Base-by-base conservation (phyloP, 2,797 vertebrate species). In the Lithobates sylvaticus region DNA sequence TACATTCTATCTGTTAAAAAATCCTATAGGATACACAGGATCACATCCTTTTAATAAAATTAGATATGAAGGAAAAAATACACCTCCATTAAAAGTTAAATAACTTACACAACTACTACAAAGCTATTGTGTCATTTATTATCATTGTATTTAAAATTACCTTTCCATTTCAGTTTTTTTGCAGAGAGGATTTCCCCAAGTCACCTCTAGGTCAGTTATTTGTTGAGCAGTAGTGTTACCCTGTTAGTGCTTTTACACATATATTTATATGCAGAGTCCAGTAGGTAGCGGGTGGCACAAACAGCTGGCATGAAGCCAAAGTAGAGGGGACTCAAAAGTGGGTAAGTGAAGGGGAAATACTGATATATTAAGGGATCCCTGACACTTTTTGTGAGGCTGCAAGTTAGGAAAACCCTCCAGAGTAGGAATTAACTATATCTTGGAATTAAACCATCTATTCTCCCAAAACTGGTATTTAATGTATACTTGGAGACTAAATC, bases 21-120 rank as follows among this genome's bases (percentile, higher is more conserved):
- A 54, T 58, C 69, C 79, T 54, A 42, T 67, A 76, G 50, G 71
- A 80, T 81, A 86, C 72, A 86, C 61, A 50, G 74, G 47, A 86
- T 81, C 65, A 86, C 78, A 82, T 65, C 65, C 10, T 81, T 81
- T 54, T 34, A 68, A 70, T 58, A 36, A 70, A 50, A 44, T 65
- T 9, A 18, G 50, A 54, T 54, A 54, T 54, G 50, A 16, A 54
- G 50, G 50, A 26, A 65, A n/a, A 65, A n/a, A 10, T 65, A 7
- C 8, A 26, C 23, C n/a, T n/a, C 12, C 23, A 26, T 65, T 23
- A 65, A 65, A 65, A 9, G 26, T 12, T 3, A 34, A 12, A 26
- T 54, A 16, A 54, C 50, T 54, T 18, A 18, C 50, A 54, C 50
- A 54, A 54, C 50, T 54, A 54, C 50, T 54, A 18, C 50, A 54